Evolutionary conservation across 2,113 vertebrate genomes (phyloP).

Genomic region (Tiliqua scincoides): DNA sequence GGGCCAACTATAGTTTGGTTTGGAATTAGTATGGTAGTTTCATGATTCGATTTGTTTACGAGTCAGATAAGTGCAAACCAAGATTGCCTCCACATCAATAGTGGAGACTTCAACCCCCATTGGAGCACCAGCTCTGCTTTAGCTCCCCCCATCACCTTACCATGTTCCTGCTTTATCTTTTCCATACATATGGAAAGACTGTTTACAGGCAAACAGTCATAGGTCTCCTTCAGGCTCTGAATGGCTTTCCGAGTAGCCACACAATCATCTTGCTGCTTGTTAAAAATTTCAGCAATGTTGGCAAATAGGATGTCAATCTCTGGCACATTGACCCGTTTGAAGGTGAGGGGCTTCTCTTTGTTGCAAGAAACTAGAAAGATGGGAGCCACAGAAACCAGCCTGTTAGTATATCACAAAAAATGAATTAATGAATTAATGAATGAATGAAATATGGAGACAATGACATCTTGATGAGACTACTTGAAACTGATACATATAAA

Average conservation of each 20-base stretch:
- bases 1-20: too few relatives aligned
- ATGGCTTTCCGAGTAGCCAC: conserved; percentile 63
- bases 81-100: too few relatives aligned
- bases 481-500: background rate
- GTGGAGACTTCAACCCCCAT: background rate
- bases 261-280: conserved; percentile 71
- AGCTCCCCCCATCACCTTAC: conserved; percentile 38
- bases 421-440: too few relatives aligned
- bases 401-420: background rate
- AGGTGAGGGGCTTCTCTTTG: conserved; percentile 49
- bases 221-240: conserved; percentile 55
- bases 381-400: background rate
- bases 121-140: background rate
- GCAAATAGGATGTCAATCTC: conserved; percentile 69
- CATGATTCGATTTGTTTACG: too few relatives aligned
- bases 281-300: conserved; percentile 68
- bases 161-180: conserved; percentile 59
- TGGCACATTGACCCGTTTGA: conserved; percentile 64
- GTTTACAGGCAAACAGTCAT: conserved; percentile 37
- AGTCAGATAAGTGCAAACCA: too few relatives aligned
- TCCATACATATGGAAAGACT: conserved; percentile 58
- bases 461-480: background rate
- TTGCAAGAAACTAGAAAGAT: background rate
- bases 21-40: too few relatives aligned
- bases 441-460: background rate